These are phyloP conservation scores for Neocloeon triangulifer DNA, from an alignment of 1,140 invertebrate species.

Conservation along the genomic window DNA sequence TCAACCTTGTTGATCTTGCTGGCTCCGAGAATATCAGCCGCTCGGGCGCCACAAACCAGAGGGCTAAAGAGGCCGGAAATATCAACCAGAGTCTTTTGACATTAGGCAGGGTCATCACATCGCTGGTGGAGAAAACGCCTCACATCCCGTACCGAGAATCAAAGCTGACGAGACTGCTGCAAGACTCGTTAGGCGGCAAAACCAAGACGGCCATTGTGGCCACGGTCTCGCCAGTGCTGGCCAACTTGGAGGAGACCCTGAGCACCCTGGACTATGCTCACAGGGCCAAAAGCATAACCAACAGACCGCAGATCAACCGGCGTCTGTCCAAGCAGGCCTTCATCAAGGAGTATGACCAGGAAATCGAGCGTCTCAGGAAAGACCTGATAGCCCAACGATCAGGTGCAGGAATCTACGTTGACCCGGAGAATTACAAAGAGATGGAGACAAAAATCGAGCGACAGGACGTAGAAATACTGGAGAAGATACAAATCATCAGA, in stretches of 20 bases:
- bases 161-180: constrained; percentile 75
- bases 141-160: constrained; percentile 91
- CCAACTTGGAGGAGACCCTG: constrained; percentile 80
- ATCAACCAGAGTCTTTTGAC: constrained; percentile 92
- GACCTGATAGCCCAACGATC: constrained; percentile 65
- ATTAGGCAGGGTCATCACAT: constrained; percentile 88
- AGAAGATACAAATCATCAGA: constrained; percentile 41
- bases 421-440: constrained; percentile 58
- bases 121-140: constrained; percentile 74
- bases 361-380: constrained; percentile 65
- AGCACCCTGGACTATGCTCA: constrained; percentile 91
- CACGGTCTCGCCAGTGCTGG: constrained; percentile 72
- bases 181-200: constrained; percentile 85
- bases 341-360: constrained; percentile 71
- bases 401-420: constrained; percentile 63
- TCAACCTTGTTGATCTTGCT: constrained; percentile 90
- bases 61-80: constrained; percentile 82
- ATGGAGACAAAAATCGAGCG: constrained; percentile 44
- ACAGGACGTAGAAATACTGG: constrained; percentile 45
- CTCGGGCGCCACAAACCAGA: constrained; percentile 74
- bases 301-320: constrained; percentile 86
- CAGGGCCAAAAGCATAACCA: constrained; percentile 87
- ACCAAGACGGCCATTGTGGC: constrained; percentile 93
- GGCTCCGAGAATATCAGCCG: constrained; percentile 91
- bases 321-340: constrained; percentile 72